Percentiles rank a stretch among this genome's conserved stretches.
Evolutionary conservation across 2,113 vertebrate genomes (phyloP).

Genomic region (Mustelus asterias): DNA sequence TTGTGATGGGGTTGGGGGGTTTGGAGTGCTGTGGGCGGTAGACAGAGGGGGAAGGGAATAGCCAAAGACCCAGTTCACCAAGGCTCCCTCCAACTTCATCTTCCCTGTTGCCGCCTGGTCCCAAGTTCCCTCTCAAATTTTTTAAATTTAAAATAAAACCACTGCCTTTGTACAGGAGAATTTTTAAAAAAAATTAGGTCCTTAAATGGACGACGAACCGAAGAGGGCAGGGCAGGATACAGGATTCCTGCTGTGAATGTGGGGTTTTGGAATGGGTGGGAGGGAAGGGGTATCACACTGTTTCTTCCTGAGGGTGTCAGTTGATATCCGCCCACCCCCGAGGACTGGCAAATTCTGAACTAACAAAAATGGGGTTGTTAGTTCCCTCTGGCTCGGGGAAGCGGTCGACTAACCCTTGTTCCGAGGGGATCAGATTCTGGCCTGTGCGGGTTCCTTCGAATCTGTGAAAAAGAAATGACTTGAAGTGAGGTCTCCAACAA

Average conservation of each 20-base stretch:
- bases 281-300: too few relatives aligned
- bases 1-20: too few relatives aligned
- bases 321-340: not conserved
- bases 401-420: too few relatives aligned
- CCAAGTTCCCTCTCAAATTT: not conserved
- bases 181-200: not conserved
- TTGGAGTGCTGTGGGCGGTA: too few relatives aligned
- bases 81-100: not conserved
- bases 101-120: not conserved
- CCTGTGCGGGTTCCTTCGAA: not conserved
- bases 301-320: too few relatives aligned
- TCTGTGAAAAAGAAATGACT: not conserved
- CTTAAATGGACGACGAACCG: not conserved
- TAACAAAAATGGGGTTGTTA: not conserved
- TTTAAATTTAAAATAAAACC: not conserved
- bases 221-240: not conserved
- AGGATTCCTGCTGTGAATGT: not conserved
- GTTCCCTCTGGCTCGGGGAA: not conserved
- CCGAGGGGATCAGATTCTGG: not conserved
- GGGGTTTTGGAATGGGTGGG: not conserved
- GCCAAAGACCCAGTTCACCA: not conserved
- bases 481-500: not conserved
- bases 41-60: too few relatives aligned
- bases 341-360: not conserved
- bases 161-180: not conserved